Percentiles rank a stretch among this genome's conserved stretches.
These are phyloP conservation scores for Oxyura jamaicensis DNA, from an alignment of 2,113 vertebrate species.

Conservation along the genomic window DNA sequence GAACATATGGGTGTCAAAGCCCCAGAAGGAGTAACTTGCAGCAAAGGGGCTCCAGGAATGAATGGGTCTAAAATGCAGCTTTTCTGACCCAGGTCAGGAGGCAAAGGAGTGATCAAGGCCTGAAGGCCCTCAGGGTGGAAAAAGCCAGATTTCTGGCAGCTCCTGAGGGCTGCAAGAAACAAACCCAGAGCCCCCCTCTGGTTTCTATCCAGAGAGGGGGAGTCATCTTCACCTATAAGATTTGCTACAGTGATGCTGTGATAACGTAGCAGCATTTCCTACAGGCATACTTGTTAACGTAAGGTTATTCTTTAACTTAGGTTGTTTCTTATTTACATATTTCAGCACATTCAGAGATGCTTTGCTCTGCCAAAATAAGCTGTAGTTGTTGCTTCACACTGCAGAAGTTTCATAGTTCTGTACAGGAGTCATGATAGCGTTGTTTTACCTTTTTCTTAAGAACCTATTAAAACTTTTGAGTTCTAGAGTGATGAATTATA, in stretches of 20 bases:
- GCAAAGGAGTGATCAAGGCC: neutral
- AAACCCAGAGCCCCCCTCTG: neutral
- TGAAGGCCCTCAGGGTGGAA: neutral
- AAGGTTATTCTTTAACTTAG: neutral
- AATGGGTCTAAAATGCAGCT: neutral
- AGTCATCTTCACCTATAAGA: accelerated
- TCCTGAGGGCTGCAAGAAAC: neutral
- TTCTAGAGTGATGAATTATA: neutral
- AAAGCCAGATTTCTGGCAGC: neutral
- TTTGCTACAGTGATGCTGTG: accelerated
- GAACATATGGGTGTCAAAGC: neutral
- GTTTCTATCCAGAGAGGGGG: accelerated
- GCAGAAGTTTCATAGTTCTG: neutral
- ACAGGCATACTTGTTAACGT: neutral
- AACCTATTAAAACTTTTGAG: neutral
- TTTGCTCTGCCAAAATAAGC: neutral
- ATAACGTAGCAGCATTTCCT: neutral
- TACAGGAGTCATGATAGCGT: accelerated
- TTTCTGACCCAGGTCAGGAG: neutral
- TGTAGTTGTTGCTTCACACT: neutral
- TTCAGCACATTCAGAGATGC: neutral
- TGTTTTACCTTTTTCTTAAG: neutral
- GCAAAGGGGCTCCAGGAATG: neutral
- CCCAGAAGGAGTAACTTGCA: neutral
- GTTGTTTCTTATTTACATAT: accelerated